These are phyloP conservation scores for Peromyscus aztecus DNA, from an alignment of 2,797 vertebrate species.

Conservation along the genomic window DNA sequence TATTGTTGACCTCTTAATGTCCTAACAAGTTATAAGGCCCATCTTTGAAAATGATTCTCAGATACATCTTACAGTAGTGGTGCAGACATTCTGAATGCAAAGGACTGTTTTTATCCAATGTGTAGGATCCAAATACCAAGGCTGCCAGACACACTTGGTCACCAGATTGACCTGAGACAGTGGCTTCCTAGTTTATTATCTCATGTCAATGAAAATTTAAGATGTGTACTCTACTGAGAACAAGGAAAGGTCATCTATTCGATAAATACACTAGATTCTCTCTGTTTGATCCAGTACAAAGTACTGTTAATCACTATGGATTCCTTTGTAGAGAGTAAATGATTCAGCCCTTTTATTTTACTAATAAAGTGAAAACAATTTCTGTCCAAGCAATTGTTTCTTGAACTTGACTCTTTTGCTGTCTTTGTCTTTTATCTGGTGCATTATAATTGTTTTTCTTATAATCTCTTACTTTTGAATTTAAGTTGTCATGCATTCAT, in stretches of 20 bases:
- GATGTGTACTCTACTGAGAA: not conserved
- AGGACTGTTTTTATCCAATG: not conserved
- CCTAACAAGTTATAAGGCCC: not conserved
- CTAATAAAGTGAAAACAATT: not conserved
- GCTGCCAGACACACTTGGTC: not conserved
- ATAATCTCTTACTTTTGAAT: conserved; percentile 49
- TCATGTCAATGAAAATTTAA: not conserved
- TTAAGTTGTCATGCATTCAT: not conserved
- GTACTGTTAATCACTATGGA: not conserved
- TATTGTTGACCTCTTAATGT: no score
- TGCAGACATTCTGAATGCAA: not conserved
- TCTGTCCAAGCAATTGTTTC: conserved; percentile 4
- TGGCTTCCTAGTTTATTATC: not conserved
- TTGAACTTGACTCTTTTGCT: not conserved
- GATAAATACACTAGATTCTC: not conserved
- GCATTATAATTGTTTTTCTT: conserved; percentile 1
- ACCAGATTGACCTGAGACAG: not conserved
- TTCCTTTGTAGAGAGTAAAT: not conserved
- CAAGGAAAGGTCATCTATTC: not conserved
- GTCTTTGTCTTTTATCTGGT: not conserved
- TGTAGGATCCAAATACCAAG: not conserved
- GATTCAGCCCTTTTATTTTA: not conserved
- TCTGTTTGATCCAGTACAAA: not conserved
- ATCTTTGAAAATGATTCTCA: not conserved
- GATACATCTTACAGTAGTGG: not conserved